Base-by-base conservation (phyloP, 30 jellyfish, hydroid and myxozoan species). In the Aurelia aurita complex sp. Pacific region DNA sequence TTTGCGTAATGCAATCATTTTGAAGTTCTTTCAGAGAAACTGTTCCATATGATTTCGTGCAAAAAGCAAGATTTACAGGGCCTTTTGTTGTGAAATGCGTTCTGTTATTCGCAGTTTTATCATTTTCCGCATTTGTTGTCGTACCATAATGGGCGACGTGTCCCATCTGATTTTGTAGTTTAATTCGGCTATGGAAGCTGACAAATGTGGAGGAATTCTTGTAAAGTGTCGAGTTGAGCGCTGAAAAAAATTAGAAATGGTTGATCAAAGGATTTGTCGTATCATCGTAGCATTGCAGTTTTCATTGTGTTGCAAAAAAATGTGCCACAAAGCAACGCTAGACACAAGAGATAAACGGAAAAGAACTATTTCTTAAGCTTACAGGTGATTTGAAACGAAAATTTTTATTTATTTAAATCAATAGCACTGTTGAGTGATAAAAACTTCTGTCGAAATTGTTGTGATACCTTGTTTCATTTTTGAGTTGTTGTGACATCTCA, bases 1-100 rank as follows among this genome's bases (percentile, higher is more conserved):
- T 61, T 17, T 29, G 67, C 0, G 54, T 55, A 2, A 79, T 52
- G 74, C 89, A 79, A 32, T 66, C 63, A n/a, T 40, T 17, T 16
- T 34, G 38, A 1, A 52, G 57, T 2, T 65, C 63, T 17, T 66
- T 10, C 1, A 51, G 73, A 33, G 60, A 80, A 29, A 79, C 12
- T 3, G 77, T 36, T 29, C 60, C 19, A 1, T 35, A 1, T 13
- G 90, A 81, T n/a, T 82, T 57, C 16, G 90, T 67, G 67, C 90
- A 81, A 6, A 81, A 1, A 10, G 90, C 90, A 42, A 81, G 83
- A 55, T 81, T 81, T 57, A 46, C 90, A 1, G 83, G 82, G 3
- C 90, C 90, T 14, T 35, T 32, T 18, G 85, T 81, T 17, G 40
- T 51, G 51, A 81, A 81, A 46, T 67, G 60, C n/a, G 63, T 14